Conservation (phyloP, 2,888 invertebrate species). For the Heliconius cydno region DNA sequence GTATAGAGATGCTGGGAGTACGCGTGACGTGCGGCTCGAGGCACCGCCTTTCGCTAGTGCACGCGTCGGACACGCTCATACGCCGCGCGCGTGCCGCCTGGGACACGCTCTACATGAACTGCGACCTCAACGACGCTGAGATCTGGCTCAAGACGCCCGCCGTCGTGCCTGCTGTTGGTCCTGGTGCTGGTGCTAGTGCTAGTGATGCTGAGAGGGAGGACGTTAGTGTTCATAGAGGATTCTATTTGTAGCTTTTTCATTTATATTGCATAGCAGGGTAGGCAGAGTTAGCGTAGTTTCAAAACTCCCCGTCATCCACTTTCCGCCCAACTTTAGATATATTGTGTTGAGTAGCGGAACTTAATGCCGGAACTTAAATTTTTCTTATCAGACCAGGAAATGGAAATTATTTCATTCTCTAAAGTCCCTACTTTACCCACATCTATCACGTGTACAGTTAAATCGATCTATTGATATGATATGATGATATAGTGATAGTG, state of each 20-base stretch:
- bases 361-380: too few species aligned
- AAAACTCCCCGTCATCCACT: too few species aligned
- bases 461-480: too few species aligned
- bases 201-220: conserved; percentile 53
- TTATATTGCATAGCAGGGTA: too few species aligned
- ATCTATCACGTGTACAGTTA: too few species aligned
- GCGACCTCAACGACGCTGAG: conserved; percentile 95
- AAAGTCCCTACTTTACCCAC: too few species aligned
- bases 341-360: too few species aligned
- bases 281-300: too few species aligned
- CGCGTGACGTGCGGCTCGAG: conserved; percentile 92
- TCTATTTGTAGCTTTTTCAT: conserved; percentile 40
- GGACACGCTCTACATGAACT: conserved; percentile 96
- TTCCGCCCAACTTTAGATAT: too few species aligned
- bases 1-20: conserved; percentile 92
- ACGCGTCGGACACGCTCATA: conserved; percentile 90
- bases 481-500: too few species aligned
- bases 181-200: background rate
- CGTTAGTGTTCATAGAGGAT: conserved; percentile 27
- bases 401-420: too few species aligned
- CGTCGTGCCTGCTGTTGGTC: conserved; percentile 45
- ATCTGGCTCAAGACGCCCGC: conserved; percentile 95
- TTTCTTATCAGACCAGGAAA: too few species aligned
- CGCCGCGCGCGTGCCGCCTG: conserved; percentile 94
- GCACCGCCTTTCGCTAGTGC: conserved; percentile 88